Conservation (phyloP, 2,888 invertebrate species). For the Furcula furcula region DNA sequence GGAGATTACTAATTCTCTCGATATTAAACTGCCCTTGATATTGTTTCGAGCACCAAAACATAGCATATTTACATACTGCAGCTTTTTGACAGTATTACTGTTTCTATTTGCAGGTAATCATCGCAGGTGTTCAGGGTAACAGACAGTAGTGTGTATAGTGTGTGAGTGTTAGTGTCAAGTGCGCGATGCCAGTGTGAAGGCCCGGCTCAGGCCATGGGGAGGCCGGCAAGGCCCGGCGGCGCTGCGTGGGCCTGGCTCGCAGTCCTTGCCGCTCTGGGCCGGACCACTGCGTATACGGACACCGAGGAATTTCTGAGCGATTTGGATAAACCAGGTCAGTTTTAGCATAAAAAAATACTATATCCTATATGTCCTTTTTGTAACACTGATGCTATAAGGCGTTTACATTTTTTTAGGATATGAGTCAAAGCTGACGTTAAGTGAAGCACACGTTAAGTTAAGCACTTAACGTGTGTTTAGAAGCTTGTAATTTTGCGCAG, state of each 20-base stretch:
- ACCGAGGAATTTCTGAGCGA: constrained; percentile 82
- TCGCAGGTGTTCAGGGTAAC: constrained; percentile 18
- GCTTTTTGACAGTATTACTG: not conserved
- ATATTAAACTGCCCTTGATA: no score
- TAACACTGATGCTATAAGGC: no score
- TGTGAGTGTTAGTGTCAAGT: constrained; percentile 43
- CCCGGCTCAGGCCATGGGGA: constrained; percentile 32
- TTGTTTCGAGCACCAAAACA: no score
- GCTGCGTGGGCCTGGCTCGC: constrained; percentile 72
- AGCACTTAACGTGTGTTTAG: no score
- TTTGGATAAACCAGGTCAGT: constrained; percentile 83
- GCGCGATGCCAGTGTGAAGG: constrained; percentile 48
- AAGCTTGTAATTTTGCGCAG: no score
- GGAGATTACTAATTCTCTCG: no score
- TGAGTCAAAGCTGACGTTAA: no score
- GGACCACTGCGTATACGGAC: constrained; percentile 75
- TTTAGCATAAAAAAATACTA: no score
- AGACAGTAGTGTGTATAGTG: constrained; percentile 38
- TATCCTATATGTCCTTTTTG: no score
- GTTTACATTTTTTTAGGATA: no score
- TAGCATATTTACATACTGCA: no score
- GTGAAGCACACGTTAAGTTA: not conserved
- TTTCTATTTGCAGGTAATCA: constrained; percentile 40
- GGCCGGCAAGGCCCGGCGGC: constrained; percentile 37
- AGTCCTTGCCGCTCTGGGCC: constrained; percentile 66